A percentile compares a stretch with the other conserved stretches of the same genome.
These are phyloP conservation scores for Vidua chalybeata DNA, from an alignment of 2,113 vertebrate species.

Conservation along the genomic window DNA sequence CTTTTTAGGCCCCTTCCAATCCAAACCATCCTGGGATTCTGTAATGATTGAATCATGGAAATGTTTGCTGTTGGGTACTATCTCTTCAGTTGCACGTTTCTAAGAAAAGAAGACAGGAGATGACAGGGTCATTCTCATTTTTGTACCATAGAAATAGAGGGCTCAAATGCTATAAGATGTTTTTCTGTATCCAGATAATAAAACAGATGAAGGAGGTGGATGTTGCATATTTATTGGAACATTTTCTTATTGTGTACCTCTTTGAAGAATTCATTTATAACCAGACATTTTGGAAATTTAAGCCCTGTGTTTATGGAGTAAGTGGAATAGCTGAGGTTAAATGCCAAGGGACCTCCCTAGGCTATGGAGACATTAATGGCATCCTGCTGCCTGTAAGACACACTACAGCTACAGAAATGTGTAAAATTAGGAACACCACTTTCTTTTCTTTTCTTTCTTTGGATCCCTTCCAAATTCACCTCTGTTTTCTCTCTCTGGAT, in stretches of 20 bases:
- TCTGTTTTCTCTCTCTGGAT: constrained; percentile 51
- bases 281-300: constrained; percentile 1
- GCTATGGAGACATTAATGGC: background rate
- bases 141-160: background rate
- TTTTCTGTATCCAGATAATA: constrained; percentile 51
- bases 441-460: constrained; percentile 34
- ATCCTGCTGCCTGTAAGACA: constrained; percentile 41
- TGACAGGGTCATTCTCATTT: background rate
- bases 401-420: constrained; percentile 44
- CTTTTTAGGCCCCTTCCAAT: background rate
- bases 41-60: background rate
- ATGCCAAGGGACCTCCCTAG: background rate
- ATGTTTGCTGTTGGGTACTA: background rate
- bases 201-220: background rate
- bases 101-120: background rate
- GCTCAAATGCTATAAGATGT: background rate
- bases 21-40: background rate
- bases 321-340: background rate
- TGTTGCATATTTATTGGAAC: background rate
- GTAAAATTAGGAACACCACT: constrained; percentile 63
- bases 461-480: constrained; percentile 30
- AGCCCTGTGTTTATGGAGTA: constrained; percentile 22
- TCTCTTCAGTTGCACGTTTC: background rate
- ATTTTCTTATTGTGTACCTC: background rate
- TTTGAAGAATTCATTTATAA: constrained; percentile 46